Percentiles rank a stretch among this genome's conserved stretches.
These are phyloP conservation scores for Dioctria linearis DNA, from an alignment of 2,888 invertebrate species.

Conservation along the genomic window DNA sequence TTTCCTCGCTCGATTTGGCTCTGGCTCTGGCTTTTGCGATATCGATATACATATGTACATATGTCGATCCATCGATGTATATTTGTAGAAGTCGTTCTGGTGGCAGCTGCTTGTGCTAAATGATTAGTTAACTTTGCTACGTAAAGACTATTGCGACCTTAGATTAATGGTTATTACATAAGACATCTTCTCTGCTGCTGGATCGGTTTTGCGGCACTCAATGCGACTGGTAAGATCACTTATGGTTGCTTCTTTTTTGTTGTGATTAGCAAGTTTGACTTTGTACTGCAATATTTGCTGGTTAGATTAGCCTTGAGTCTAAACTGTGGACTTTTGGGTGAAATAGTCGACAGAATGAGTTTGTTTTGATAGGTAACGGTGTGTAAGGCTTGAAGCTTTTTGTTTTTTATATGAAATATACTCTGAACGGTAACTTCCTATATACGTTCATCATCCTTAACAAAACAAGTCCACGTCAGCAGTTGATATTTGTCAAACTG, in stretches of 20 bases:
- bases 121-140: slow-evolving; percentile 55
- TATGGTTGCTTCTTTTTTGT: not conserved
- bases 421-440: no score
- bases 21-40: not conserved
- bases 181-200: slow-evolving; percentile 27
- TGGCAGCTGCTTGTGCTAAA: slow-evolving; percentile 48
- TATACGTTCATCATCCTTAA: no score
- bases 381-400: not conserved
- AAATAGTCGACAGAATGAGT: not conserved
- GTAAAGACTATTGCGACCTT: slow-evolving; percentile 55
- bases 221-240: not conserved
- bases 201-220: not conserved
- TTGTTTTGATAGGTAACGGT: not conserved
- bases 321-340: not conserved
- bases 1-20: not conserved
- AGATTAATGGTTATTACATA: slow-evolving; percentile 50
- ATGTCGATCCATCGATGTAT: not conserved
- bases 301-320: not conserved
- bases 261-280: not conserved
- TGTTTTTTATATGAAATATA: not conserved
- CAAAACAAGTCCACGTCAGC: no score
- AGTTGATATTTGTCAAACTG: not conserved
- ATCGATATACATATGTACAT: not conserved
- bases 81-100: not conserved
- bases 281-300: not conserved